Evolutionary conservation across 2,888 invertebrate species (phyloP).

Genomic region (Agriopis leucophaearia): DNA sequence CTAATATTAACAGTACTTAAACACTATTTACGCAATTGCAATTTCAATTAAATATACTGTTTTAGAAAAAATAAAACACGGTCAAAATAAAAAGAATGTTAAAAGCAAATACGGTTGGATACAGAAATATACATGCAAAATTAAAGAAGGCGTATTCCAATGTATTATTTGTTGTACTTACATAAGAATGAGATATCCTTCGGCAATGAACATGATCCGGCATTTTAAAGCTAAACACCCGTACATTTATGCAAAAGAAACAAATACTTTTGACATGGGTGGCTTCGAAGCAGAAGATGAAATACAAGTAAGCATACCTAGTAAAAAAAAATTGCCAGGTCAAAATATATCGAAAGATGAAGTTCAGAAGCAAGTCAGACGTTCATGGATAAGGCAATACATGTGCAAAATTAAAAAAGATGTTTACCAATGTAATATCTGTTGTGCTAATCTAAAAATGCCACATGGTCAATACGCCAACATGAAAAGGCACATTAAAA

Average conservation of each 20-base stretch:
- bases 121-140: conserved; percentile 5
- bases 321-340: background rate
- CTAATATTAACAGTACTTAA: background rate
- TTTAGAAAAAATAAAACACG: background rate
- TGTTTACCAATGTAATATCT: conserved; percentile 20
- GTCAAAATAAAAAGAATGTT: background rate
- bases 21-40: background rate
- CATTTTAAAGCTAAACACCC: conserved; percentile 26
- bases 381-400: conserved; percentile 1
- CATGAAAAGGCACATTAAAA: conserved; percentile 31
- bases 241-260: conserved; percentile 22
- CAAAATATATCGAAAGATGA: background rate
- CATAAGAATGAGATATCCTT: conserved; percentile 2
- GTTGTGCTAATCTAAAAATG: conserved; percentile 16
- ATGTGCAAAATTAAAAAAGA: background rate
- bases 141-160: conserved; percentile 1
- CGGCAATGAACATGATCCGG: conserved; percentile 21
- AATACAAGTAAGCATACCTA: background rate
- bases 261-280: too few relatives aligned
- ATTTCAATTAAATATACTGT: background rate
- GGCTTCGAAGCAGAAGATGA: background rate
- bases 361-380: conserved; percentile 1
- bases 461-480: background rate
- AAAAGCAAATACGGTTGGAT: conserved; percentile 11
- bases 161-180: conserved; percentile 21